Evolutionary conservation across 2,888 invertebrate genomes (phyloP), one percentile per base, ranked within the genome.

Genomic region (Drosophila longiperda): DNA sequence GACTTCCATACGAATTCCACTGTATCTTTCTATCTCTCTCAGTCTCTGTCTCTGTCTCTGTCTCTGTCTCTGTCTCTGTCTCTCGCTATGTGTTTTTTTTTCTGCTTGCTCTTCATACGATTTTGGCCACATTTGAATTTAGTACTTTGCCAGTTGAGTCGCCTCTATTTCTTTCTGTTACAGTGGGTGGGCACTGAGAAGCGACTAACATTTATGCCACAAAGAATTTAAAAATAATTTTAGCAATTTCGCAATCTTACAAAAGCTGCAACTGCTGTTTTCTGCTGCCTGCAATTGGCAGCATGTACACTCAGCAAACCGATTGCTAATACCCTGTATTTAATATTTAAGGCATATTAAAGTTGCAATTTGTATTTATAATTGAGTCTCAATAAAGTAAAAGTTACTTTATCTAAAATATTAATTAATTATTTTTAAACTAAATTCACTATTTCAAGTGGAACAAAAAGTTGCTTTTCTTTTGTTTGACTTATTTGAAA

Each of bases 131-230:
- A 66, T 58, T 50, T 59, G 65, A 59, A 40, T 60, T 50, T 32
- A 34, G 36, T 32, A 49, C 58, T 49, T 61, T 61, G 66, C 60
- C 42, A 42, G 60, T 60, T 57, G 57, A 23, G 29, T 52, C 45
- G 36, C 42, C 42, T 57, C 32, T 42, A 57, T 57, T 12, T 36
- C n/a, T 34, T 7, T 33, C 69, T 80, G 87, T 78, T 84, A 80
- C 89, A 87, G 90, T 88, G 87, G 83, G 86, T 86, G 87, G 88
- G 90, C 80, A 73, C 75, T 89, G 91, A 85, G 91, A 89, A 91
- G 80, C 85, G 76, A 73, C 89, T 89, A 89, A 90, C 89, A 89
- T 91, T 89, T 91, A 85, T 82, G 79, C 78, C 76, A 77, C 72
- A 55, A 87, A 84, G 81, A 89, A 90, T 89, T 90, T 87, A 89